Evolutionary conservation across 2,113 vertebrate genomes (phyloP), one percentile per base, ranked within the genome.

Genomic region (Murina feae): DNA sequence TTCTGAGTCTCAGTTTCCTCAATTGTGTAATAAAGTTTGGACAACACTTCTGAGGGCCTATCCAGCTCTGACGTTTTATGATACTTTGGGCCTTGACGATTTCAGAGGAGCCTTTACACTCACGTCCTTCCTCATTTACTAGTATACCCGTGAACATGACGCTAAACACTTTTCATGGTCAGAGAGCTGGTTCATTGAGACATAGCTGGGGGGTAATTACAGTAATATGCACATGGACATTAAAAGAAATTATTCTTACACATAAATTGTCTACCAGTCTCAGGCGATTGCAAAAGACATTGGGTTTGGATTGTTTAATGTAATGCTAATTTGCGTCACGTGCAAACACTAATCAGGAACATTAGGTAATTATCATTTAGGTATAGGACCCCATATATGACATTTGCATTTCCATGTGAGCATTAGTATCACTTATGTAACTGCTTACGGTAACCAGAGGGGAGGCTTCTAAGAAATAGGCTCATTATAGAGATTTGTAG

Each of bases 301-400:
- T 97, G 96, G 85, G 71, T 81, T 96, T 91, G 96, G 93, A 95
- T 96, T 97, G 94, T 97, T 97, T 97, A 96, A 93, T 92, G 60
- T 84, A 87, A 96, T 95, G 79, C 81, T 97, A 95, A 96, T 97
- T 94, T 96, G 47, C 68, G 92, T 91, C 21, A 90, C 95, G 92
- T 89, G 30, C 89, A 97, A 97, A 97, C 94, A 95, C 95, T 92
- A 95, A 97, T 97, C 95, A 97, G 88, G 88, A 97, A 93, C 79
- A 97, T 85, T 95, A 93, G 92, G 82, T 97, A 96, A 96, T 97
- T 97, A 93, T 92, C 85, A 96, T 92, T 96, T 94, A 94, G 68
- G 92, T 84, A 55, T 35, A 97, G 51, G 95, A 96, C 92, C 90
- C 82, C 63, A 49, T 92, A 94, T 95, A 47, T 71, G n/a, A 97